phyloP scores from a whole-genome alignment of 2,113 vertebrate genomes.

The Typhlomys cinereus region DNA sequence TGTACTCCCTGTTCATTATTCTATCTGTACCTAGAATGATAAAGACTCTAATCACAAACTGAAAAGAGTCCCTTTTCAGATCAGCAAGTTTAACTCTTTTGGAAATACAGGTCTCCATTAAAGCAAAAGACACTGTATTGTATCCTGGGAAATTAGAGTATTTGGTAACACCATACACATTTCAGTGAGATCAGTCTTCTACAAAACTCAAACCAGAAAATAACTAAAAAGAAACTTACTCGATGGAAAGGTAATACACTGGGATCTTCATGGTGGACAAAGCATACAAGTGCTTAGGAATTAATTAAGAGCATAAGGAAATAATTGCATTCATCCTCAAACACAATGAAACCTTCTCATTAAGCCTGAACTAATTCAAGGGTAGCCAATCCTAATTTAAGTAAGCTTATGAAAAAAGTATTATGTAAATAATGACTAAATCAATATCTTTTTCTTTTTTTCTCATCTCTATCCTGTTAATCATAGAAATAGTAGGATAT shows the following conservation, averaged over 20 bases:
- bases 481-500: not conserved
- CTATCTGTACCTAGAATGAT: not conserved
- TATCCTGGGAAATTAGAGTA: constrained; percentile 1
- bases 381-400: constrained; percentile 64
- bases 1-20: not conserved
- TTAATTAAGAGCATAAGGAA: constrained; percentile 35
- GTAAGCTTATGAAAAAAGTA: constrained; percentile 31
- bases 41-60: not conserved
- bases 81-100: constrained; percentile 9
- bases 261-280: not conserved
- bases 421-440: constrained; percentile 51
- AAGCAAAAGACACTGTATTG: not conserved
- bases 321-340: constrained; percentile 58
- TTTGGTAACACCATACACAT: not conserved
- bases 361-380: constrained; percentile 61
- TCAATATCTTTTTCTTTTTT: not conserved
- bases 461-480: constrained; percentile 1
- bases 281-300: not conserved
- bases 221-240: not conserved
- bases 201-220: constrained; percentile 23
- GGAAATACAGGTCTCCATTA: not conserved
- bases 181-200: not conserved
- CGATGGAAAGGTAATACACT: not conserved
- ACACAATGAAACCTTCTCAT: constrained; percentile 60
- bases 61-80: not conserved